These are phyloP conservation scores for Acanthosepion pharaonis DNA, from an alignment of 2,888 invertebrate species.

Conservation along the genomic window DNA sequence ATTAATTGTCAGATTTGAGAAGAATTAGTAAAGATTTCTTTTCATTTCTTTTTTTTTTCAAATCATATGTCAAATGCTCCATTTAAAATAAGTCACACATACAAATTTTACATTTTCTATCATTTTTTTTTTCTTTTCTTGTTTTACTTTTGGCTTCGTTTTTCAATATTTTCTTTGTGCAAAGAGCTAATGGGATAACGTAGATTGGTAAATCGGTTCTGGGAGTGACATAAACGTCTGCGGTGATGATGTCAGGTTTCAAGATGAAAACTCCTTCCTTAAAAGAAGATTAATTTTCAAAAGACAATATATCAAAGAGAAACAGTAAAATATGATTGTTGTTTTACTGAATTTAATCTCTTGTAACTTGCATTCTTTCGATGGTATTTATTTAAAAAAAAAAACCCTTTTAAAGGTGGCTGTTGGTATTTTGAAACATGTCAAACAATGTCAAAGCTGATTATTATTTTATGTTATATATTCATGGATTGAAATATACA, in stretches of 20 bases:
- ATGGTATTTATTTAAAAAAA: not conserved
- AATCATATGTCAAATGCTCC: too few species aligned
- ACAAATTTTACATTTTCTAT: too few species aligned
- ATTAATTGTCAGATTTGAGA: too few species aligned
- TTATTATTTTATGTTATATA: not conserved
- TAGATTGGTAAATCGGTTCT: not conserved
- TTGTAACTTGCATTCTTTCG: not conserved
- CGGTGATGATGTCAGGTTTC: slow-evolving; percentile 18
- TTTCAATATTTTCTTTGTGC: not conserved
- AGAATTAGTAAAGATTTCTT: too few species aligned
- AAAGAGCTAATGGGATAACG: not conserved
- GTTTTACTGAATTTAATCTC: not conserved
- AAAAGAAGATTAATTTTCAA: not conserved
- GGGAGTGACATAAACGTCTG: not conserved
- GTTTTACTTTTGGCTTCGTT: not conserved
- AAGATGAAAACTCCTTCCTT: not conserved
- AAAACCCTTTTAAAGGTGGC: not conserved
- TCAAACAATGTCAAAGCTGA: not conserved
- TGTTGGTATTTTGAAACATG: not conserved
- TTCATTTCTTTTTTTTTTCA: too few species aligned
- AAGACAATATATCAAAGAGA: not conserved
- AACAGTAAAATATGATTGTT: not conserved
- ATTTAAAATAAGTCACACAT: too few species aligned
- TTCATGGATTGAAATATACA: not conserved
- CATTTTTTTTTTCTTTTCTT: not conserved